Conservation (phyloP, 1,140 invertebrate species). For the Hirudo medicinalis region DNA sequence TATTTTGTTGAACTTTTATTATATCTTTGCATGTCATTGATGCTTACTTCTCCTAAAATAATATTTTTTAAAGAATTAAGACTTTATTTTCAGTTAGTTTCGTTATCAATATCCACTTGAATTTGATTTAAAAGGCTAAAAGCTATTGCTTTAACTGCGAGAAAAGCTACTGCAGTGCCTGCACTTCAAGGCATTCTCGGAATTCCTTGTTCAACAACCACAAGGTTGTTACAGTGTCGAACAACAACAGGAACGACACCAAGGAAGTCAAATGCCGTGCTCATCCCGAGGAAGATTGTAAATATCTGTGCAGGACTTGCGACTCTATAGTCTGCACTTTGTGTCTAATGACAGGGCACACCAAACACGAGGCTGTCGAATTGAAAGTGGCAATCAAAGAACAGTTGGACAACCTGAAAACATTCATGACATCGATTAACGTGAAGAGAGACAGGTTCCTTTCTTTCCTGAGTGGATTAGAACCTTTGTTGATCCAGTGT, state of each 20-base stretch:
- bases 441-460: conserved; percentile 8
- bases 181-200: conserved; percentile 20
- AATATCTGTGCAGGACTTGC: conserved; percentile 19
- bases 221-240: conserved; percentile 11
- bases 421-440: conserved; percentile 18
- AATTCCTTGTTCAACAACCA: conserved; percentile 23
- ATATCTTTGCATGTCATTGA: no score
- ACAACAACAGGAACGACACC: background rate
- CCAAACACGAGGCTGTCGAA: conserved; percentile 18
- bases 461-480: conserved; percentile 7
- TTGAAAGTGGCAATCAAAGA: conserved; percentile 13
- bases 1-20: no score
- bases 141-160: conserved; percentile 20
- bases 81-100: background rate
- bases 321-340: conserved; percentile 22
- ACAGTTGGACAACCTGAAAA: conserved; percentile 20
- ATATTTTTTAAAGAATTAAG: background rate
- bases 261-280: conserved; percentile 4
- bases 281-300: conserved; percentile 1
- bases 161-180: conserved; percentile 22
- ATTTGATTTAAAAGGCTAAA: conserved; percentile 2
- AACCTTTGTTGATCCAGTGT: conserved; percentile 13
- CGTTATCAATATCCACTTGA: background rate
- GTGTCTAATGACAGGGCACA: conserved; percentile 20
- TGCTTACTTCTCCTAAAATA: no score